A percentile compares a stretch with the other conserved stretches of the same genome.
Conservation (phyloP, 2,113 vertebrate species). For the Petaurus breviceps region DNA sequence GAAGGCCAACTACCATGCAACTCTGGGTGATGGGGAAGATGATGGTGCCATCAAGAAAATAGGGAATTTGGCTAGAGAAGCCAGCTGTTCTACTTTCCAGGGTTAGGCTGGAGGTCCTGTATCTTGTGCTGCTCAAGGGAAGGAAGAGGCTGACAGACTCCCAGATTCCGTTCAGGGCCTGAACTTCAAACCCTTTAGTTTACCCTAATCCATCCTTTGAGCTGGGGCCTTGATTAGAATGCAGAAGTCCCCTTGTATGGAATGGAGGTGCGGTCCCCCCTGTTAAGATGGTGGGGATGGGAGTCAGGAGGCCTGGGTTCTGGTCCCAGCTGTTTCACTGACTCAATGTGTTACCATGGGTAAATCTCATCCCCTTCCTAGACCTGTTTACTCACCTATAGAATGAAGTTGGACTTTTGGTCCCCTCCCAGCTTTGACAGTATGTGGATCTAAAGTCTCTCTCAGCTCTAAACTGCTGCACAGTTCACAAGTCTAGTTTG, state of each 20-base stretch:
- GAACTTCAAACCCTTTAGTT: not conserved
- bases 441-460: not conserved
- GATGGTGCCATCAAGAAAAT: not conserved
- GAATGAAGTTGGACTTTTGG: not conserved
- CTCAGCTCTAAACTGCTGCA: not conserved
- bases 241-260: not conserved
- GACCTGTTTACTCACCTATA: not conserved
- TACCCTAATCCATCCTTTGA: not conserved
- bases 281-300: not conserved
- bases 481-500: not conserved
- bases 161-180: not conserved
- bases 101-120: not conserved
- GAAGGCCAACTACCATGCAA: not conserved
- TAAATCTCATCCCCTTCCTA: not conserved
- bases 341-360: not conserved
- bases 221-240: not conserved
- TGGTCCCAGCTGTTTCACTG: not conserved
- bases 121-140: not conserved
- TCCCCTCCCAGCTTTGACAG: not conserved
- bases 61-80: not conserved
- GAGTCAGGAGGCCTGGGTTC: not conserved
- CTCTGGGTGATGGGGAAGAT: not conserved
- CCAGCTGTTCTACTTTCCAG: not conserved
- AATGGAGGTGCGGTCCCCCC: not conserved
- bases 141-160: not conserved